Conservation (phyloP, 1,140 invertebrate genomes). For the Bombus consobrinus region DNA sequence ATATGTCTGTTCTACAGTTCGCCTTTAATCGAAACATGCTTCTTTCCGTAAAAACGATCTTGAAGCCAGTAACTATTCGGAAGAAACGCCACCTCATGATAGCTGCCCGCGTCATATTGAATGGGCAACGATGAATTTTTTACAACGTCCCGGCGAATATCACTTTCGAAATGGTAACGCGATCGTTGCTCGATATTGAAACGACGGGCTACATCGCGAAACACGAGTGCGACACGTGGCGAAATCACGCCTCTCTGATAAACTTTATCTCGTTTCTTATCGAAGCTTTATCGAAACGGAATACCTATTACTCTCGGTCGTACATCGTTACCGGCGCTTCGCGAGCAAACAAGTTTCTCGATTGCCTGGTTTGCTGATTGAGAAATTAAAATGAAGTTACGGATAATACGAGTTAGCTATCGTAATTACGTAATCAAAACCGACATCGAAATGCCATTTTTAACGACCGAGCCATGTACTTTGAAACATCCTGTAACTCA, state of each 20-base stretch:
- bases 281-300: slow-evolving; percentile 14
- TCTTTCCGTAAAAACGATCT: not conserved
- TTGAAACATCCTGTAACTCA: not conserved
- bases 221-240: slow-evolving; percentile 20
- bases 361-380: not conserved
- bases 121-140: not conserved
- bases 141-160: not conserved
- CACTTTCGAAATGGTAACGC: not conserved
- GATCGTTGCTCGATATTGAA: not conserved
- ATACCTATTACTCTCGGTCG: not conserved
- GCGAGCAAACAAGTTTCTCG: not conserved
- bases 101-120: not conserved
- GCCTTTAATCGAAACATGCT: not conserved
- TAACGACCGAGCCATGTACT: not conserved
- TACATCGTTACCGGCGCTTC: not conserved
- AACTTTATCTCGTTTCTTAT: slow-evolving; percentile 32
- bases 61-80: not conserved
- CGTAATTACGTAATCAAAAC: not conserved
- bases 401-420: too few species aligned
- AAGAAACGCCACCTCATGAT: not conserved
- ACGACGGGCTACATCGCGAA: not conserved
- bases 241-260: slow-evolving; percentile 31
- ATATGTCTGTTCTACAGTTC: not conserved
- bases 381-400: not conserved
- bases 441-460: not conserved